Evolutionary conservation across 2,888 invertebrate species (phyloP), one percentile per base, ranked within the genome.

Genomic region (Microctonus brassicae): DNA sequence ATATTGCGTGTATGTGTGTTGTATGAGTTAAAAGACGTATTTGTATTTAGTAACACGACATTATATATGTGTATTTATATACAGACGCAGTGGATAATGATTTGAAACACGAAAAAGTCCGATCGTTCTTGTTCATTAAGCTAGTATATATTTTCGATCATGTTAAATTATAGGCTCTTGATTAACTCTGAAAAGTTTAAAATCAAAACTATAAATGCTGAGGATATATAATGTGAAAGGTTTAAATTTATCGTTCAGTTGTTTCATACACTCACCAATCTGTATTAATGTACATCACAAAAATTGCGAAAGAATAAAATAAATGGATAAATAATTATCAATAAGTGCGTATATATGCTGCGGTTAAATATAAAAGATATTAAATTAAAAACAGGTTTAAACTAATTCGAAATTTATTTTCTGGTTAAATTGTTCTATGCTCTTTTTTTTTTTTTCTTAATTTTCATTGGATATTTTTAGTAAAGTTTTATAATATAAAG

Each of bases 61-160:
- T 10, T 29, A 29, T 29, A 29, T 5, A 29, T 29, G 29, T 29
- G 29, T 29, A 33, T 74, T n/a, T n/a, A n/a, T n/a, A n/a, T n/a
- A n/a, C n/a, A n/a, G n/a, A n/a, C n/a, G n/a, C n/a, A n/a, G n/a
- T n/a, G n/a, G 77, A 76, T 80, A 83, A 86, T 85, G 83, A 85
- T 86, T 86, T 86, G 84, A 83, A 86, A 84, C 84, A 84, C 83
- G 87, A 87, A 86, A 86, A 87, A 86, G 81, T 82, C 77, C 77
- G 82, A 84, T 83, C 83, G 86, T 87, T 87, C 86, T 86, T 85
- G 87, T 87, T 87, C 87, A 83, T 87, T 87, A n/a, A 87, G 86
- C 79, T 81, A 82, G 80, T 83, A 82, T 81, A 79, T 42, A 47
- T 47, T 83, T 85, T 86, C 86, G 87, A 87, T 87, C 85, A 80